These are phyloP conservation scores for Triops longicaudatus DNA, from an alignment of 1,140 invertebrate species.

Conservation along the genomic window DNA sequence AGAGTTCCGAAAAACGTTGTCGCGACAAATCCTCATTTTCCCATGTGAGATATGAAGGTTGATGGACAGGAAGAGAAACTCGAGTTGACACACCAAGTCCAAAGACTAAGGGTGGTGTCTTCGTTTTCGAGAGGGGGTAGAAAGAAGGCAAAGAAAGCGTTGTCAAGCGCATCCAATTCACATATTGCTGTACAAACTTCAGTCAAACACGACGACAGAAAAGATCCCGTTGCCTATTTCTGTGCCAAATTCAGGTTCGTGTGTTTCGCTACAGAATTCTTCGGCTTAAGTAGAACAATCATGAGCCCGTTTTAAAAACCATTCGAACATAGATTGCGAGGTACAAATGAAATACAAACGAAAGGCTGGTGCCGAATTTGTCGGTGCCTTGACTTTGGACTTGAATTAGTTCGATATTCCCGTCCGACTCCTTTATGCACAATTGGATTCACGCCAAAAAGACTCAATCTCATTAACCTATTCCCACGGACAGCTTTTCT, in stretches of 20 bases:
- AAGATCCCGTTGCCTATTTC: slow-evolving; percentile 7
- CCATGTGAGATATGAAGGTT: not conserved
- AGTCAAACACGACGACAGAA: not conserved
- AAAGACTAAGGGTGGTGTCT: not conserved
- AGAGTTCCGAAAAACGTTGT: not conserved
- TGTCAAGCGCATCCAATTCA: slow-evolving; percentile 1
- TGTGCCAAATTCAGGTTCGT: not conserved
- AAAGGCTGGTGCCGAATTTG: not conserved
- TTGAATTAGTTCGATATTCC: not conserved
- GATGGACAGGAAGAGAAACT: not conserved
- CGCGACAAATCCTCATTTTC: not conserved
- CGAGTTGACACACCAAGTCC: not conserved
- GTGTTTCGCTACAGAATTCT: not conserved
- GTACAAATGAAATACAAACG: no score
- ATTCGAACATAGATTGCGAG: not conserved
- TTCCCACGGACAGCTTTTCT: not conserved
- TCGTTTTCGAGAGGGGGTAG: not conserved
- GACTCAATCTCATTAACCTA: not conserved
- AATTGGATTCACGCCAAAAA: not conserved
- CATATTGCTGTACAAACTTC: not conserved
- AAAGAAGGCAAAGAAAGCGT: not conserved
- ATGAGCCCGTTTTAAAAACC: not conserved
- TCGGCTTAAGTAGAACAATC: not conserved
- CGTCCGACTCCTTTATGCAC: not conserved
- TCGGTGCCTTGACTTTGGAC: not conserved